Evolutionary conservation across 2,113 vertebrate species (phyloP), one percentile per base, ranked within the genome.

Genomic region (Rhabdornis inornatus): DNA sequence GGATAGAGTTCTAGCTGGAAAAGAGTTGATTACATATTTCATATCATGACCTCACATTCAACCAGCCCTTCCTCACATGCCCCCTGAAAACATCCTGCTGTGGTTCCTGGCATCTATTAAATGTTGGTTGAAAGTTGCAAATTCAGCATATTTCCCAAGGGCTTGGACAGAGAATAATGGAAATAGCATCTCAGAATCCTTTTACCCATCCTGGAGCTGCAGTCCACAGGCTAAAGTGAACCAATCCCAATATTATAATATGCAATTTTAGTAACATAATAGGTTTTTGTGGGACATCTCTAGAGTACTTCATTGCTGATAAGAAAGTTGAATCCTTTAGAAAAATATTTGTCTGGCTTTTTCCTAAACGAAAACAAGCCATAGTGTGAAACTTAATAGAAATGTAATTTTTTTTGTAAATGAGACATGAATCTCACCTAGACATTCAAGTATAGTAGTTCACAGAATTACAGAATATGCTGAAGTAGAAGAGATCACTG

Each of bases 1-100:
- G 90, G 90, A 96, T 47, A 83, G 60, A 77, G n/a, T 89, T 90
- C 53, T 91, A 66, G 39, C 28, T 94, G 90, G 82, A 96, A 93
- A 93, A 33, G 56, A 89, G 76, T 86, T 96, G 87, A 96, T 95
- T 95, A 81, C 83, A 96, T 93, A 95, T 93, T 96, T 96, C 76
- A 87, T 84, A 75, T 78, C 64, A 68, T 81, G 92, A 93, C 94
- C 94, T 95, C 90, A 89, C 90, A 89, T 93, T 96, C 93, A 97
- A 96, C 92, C 72, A 96, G 40, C 37, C 92, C 56, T 92, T 97
- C 64, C 85, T 93, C 56, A 92, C 47, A 96, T 83, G 83, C 64
- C 76, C 64, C 92, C 83, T 93, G 47, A 97, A 96, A 97, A 93
- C 79, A 93, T 92, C 88, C 90, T 7, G 1, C 85, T 97, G 96